phyloP scores from a whole-genome alignment of 37 sponge, comb jelly and placozoan species.

The Ianthella basta region DNA sequence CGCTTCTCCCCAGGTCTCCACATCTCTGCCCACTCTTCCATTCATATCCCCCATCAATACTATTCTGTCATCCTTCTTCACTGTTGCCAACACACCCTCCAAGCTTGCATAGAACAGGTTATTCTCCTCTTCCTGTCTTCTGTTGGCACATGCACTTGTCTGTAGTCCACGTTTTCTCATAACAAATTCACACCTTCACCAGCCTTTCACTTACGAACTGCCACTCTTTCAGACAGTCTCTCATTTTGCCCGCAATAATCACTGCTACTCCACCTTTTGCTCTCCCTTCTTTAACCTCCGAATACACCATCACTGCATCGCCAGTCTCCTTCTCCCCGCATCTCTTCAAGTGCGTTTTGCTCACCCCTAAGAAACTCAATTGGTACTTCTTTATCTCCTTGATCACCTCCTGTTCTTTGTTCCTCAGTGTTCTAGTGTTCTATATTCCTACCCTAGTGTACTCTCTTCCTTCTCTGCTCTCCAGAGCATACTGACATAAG shows the following conservation, averaged over 20 bases:
- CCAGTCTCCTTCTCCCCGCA: not conserved
- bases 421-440: not conserved
- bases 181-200: no score
- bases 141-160: no score
- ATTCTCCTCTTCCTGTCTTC: no score
- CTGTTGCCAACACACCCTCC: no score
- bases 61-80: no score
- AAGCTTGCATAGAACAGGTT: no score
- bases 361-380: not conserved
- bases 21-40: no score
- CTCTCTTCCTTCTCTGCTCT: not conserved
- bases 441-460: not conserved
- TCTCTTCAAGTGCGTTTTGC: not conserved
- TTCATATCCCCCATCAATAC: no score
- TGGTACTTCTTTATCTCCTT: not conserved
- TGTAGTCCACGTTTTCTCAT: no score
- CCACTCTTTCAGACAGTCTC: not conserved
- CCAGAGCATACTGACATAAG: no score
- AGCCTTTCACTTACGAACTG: not conserved
- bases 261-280: slow-evolving; percentile 5
- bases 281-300: not conserved
- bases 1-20: no score
- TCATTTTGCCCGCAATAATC: not conserved
- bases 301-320: not conserved
- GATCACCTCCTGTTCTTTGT: not conserved